Evolutionary conservation across 2,888 invertebrate genomes (phyloP).

Genomic region (Anthophora plumipes): DNA sequence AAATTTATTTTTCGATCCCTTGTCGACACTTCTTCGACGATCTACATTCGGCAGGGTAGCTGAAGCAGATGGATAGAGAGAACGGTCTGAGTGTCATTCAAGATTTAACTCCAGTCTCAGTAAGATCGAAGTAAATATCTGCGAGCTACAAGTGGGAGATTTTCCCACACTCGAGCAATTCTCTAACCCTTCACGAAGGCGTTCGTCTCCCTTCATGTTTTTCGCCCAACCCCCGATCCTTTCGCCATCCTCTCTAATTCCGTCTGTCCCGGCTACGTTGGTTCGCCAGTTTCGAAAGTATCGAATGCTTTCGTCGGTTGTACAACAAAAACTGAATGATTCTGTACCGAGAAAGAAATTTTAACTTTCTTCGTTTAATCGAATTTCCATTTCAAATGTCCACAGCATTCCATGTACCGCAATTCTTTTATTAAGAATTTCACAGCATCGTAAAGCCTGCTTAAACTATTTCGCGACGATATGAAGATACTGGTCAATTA

Average conservation of each 20-base stretch:
- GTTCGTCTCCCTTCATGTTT: constrained; percentile 50
- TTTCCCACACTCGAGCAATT: constrained; percentile 73
- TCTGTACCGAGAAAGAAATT: constrained; percentile 47
- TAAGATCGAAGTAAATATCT: constrained; percentile 81
- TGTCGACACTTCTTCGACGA: constrained; percentile 45
- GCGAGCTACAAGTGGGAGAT: constrained; percentile 83
- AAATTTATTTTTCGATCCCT: constrained; percentile 28
- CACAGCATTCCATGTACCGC: too few relatives aligned
- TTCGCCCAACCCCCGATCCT: constrained; percentile 36
- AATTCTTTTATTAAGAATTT: too few relatives aligned
- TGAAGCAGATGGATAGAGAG: constrained; percentile 55
- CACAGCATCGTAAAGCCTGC: too few relatives aligned
- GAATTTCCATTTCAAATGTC: neutral
- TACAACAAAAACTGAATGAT: constrained; percentile 72
- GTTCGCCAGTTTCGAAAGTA: constrained; percentile 73
- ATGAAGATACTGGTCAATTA: too few relatives aligned
- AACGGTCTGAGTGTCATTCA: constrained; percentile 75
- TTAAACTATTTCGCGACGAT: too few relatives aligned
- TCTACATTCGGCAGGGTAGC: constrained; percentile 24
- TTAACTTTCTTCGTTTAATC: neutral
- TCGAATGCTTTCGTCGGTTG: constrained; percentile 72
- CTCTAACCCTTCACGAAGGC: constrained; percentile 53
- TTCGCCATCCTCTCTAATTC: constrained; percentile 49
- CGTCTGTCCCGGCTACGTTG: constrained; percentile 38
- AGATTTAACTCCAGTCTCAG: constrained; percentile 76